Evolutionary conservation across 2,797 vertebrate species (phyloP).

Genomic region (Neomorphus geoffroyi): DNA sequence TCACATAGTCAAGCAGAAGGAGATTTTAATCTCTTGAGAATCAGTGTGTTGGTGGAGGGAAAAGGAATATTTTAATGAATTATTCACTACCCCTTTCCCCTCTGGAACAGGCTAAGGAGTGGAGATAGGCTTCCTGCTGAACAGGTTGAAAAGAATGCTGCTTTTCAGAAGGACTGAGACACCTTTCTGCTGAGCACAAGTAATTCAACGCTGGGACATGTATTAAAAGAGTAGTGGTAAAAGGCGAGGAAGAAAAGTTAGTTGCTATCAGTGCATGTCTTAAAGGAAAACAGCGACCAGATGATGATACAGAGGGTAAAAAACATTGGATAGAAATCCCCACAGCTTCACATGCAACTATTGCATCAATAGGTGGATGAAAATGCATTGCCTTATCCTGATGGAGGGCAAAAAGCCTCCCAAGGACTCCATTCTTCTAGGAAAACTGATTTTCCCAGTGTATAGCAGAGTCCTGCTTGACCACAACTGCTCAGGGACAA

Average conservation of each 20-base stretch:
- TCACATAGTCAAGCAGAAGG: background rate
- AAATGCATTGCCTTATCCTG: background rate
- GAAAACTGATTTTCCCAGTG: background rate
- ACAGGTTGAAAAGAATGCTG: conserved; percentile 57
- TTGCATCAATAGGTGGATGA: background rate
- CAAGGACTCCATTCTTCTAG: background rate
- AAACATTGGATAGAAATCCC: background rate
- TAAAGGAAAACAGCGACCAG: conserved; percentile 16
- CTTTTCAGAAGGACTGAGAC: conserved; percentile 34
- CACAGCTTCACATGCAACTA: background rate
- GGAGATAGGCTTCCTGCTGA: conserved; percentile 50
- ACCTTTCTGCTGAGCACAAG: conserved; percentile 51
- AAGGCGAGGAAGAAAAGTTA: background rate
- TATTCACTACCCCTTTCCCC: conserved; percentile 38
- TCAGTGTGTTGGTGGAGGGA: conserved; percentile 17
- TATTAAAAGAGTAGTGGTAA: background rate
- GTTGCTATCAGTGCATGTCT: background rate
- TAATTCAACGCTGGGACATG: background rate
- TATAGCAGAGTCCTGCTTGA: background rate
- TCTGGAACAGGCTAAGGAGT: conserved; percentile 21
- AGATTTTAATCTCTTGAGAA: conserved; percentile 16
- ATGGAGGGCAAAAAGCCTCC: background rate
- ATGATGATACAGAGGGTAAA: background rate
- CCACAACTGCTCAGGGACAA: background rate
- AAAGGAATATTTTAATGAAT: conserved; percentile 58